Evolutionary conservation across 2,888 invertebrate genomes (phyloP).

Genomic region (Lasioglossum leucozonium): DNA sequence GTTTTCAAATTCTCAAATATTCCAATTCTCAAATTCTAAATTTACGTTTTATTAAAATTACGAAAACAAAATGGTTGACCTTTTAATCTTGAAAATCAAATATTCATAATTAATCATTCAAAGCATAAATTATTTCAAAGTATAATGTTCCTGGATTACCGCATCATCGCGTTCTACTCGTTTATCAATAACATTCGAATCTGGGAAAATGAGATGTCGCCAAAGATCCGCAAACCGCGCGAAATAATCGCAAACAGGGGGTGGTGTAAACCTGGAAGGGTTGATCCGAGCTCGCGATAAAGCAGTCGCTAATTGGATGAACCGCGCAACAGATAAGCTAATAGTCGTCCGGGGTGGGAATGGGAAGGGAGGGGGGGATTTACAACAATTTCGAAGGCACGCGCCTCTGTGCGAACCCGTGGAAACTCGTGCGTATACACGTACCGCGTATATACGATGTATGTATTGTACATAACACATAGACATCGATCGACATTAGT

Average conservation of each 20-base stretch:
- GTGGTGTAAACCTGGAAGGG: background rate
- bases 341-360: background rate
- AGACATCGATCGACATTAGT: background rate
- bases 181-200: no score
- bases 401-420: background rate
- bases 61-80: no score
- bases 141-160: no score
- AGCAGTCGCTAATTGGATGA: conserved; percentile 12
- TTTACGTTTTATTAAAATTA: no score
- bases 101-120: no score
- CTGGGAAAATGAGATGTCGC: no score
- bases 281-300: background rate
- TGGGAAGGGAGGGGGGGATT: background rate
- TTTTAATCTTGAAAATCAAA: no score
- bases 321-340: conserved; percentile 10
- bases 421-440: background rate
- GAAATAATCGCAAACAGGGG: background rate
- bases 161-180: no score
- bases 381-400: background rate
- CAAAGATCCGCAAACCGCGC: background rate
- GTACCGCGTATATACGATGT: no score
- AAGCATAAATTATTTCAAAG: no score
- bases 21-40: no score
- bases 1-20: no score
- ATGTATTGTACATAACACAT: background rate